A percentile compares a stretch with the other conserved stretches of the same genome.
phyloP scores from a whole-genome alignment of 1,140 invertebrate genomes.

The Zelostemma sp. region DNA sequence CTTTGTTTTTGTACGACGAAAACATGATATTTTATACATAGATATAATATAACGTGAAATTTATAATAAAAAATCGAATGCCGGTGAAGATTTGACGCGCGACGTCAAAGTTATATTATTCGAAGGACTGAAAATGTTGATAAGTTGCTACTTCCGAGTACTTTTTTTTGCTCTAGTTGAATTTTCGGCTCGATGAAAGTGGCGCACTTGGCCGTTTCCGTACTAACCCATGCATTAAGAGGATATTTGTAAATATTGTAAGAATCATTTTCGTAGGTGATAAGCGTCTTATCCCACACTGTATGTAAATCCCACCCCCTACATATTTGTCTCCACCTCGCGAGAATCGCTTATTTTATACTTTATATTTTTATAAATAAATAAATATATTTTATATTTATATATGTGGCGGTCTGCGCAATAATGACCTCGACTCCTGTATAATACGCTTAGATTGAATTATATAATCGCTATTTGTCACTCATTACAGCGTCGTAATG shows the following conservation, averaged over 20 bases:
- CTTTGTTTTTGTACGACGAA: slow-evolving; percentile 24
- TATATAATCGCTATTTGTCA: slow-evolving; percentile 43
- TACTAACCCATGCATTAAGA: background rate
- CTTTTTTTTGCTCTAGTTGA: background rate
- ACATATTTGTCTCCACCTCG: slow-evolving; percentile 39
- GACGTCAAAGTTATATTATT: slow-evolving; percentile 20
- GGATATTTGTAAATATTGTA: slow-evolving; percentile 37
- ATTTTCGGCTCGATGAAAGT: background rate
- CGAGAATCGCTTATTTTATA: slow-evolving; percentile 46
- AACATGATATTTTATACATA: slow-evolving; percentile 32
- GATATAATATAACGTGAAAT: slow-evolving; percentile 11
- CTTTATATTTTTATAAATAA: slow-evolving; percentile 23
- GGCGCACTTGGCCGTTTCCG: background rate
- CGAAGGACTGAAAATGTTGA: slow-evolving; percentile 39
- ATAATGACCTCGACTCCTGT: slow-evolving; percentile 38
- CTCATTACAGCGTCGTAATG: slow-evolving; percentile 26
- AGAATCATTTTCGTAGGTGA: slow-evolving; percentile 33
- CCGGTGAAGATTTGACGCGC: slow-evolving; percentile 14
- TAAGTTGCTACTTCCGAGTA: slow-evolving; percentile 29
- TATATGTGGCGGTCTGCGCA: slow-evolving; percentile 34
- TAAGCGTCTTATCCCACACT: slow-evolving; percentile 21
- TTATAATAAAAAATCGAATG: slow-evolving; percentile 21
- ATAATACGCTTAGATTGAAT: slow-evolving; percentile 48
- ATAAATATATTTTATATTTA: slow-evolving; percentile 44
- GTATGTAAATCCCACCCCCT: slow-evolving; percentile 40